Evolutionary conservation across 1,140 invertebrate species (phyloP).

Genomic region (Camponotus floridanus): DNA sequence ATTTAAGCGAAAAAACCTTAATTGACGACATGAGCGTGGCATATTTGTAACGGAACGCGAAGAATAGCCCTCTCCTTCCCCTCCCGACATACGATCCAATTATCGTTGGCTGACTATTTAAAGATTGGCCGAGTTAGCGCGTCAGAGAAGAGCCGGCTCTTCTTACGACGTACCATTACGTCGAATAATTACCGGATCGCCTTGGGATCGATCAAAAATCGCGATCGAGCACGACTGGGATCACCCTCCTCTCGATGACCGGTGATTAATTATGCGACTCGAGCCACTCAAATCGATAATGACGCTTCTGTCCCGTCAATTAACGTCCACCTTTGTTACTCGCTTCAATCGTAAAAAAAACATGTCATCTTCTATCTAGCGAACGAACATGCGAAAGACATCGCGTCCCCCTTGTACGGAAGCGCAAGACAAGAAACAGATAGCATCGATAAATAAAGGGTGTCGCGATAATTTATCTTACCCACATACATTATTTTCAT

Average conservation of each 20-base stretch:
- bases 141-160: constrained; percentile 1
- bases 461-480: neutral
- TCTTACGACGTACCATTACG: constrained; percentile 36
- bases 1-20: constrained; percentile 14
- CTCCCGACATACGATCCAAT: constrained; percentile 7
- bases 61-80: neutral
- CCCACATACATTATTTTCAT: neutral
- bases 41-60: neutral
- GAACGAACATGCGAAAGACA: neutral
- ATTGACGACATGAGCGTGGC: constrained; percentile 13
- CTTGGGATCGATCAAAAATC: constrained; percentile 56
- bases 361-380: neutral
- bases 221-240: constrained; percentile 12
- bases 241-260: constrained; percentile 27
- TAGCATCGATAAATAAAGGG: no score
- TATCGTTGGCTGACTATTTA: constrained; percentile 5
- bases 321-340: constrained; percentile 42
- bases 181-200: constrained; percentile 54
- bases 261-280: constrained; percentile 61
- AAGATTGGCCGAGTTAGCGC: constrained; percentile 2
- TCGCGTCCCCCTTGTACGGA: neutral
- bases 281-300: constrained; percentile 24
- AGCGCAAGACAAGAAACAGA: neutral
- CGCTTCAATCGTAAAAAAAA: constrained; percentile 6
- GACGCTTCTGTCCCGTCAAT: constrained; percentile 55